Conservation (phyloP, 2,113 vertebrate species). For the Rhinoderma darwinii region DNA sequence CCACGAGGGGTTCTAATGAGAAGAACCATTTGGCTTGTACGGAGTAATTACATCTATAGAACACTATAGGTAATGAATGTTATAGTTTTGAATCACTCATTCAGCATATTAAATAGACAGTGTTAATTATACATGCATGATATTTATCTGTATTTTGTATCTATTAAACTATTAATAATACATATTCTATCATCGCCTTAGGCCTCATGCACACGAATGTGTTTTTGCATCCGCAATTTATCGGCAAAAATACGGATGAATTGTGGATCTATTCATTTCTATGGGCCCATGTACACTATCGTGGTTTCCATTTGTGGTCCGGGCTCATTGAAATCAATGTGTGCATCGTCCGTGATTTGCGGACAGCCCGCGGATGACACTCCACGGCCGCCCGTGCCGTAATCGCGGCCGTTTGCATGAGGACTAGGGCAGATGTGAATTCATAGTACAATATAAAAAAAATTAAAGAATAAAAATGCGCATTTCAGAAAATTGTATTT, state of each 20-base stretch:
- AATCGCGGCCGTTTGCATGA: too few relatives aligned
- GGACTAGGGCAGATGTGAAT: not conserved
- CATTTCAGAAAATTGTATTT: not conserved
- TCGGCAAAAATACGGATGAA: too few relatives aligned
- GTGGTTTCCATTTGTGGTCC: too few relatives aligned
- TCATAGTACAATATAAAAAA: not conserved
- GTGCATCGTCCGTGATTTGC: too few relatives aligned
- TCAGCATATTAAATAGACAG: constrained; percentile 14
- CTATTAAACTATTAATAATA: constrained; percentile 37
- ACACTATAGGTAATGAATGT: constrained; percentile 30
- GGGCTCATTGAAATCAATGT: too few relatives aligned
- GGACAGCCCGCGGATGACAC: too few relatives aligned
- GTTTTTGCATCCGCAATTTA: too few relatives aligned
- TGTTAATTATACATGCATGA: constrained; percentile 19
- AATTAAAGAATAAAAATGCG: not conserved
- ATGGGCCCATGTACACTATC: too few relatives aligned
- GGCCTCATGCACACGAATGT: too few relatives aligned
- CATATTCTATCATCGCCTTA: not conserved
- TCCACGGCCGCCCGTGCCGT: too few relatives aligned
- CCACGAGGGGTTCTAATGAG: constrained; percentile 33
- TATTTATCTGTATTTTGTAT: constrained; percentile 42
- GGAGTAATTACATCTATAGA: constrained; percentile 46
- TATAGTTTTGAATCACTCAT: not conserved
- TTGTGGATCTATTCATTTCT: too few relatives aligned
- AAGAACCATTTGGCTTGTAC: constrained; percentile 27